phyloP scores from a whole-genome alignment of 2,797 vertebrate species.

The Parotocinclus haroldoi region DNA sequence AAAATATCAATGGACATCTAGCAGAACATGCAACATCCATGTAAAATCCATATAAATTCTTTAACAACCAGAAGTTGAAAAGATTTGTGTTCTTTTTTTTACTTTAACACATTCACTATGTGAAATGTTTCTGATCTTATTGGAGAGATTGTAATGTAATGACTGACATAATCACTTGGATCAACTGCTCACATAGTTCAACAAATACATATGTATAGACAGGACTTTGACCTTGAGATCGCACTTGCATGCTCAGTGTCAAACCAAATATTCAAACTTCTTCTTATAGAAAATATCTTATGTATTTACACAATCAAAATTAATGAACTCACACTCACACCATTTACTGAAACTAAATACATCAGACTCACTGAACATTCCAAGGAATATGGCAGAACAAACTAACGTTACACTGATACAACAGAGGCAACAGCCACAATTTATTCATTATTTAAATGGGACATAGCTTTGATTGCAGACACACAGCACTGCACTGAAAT shows the following conservation, averaged over 20 bases:
- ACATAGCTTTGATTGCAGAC: constrained; percentile 20
- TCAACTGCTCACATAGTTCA: constrained; percentile 78
- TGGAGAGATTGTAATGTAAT: constrained; percentile 71
- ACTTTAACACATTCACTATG: constrained; percentile 61
- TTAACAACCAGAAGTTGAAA: constrained; percentile 71
- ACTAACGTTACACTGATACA: constrained; percentile 24
- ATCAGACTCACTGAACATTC: constrained; percentile 59
- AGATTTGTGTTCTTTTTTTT: constrained; percentile 58
- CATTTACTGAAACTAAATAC: constrained; percentile 64
- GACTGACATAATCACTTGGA: constrained; percentile 69
- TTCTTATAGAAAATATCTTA: constrained; percentile 84
- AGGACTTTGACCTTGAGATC: constrained; percentile 56
- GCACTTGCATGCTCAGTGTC: constrained; percentile 91
- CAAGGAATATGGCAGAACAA: constrained; percentile 16
- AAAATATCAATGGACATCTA: constrained; percentile 85
- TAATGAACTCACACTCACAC: constrained; percentile 78
- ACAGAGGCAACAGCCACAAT: constrained; percentile 26
- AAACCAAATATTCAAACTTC: constrained; percentile 79
- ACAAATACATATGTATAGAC: constrained; percentile 81
- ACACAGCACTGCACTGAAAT: constrained; percentile 24
- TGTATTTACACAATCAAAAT: constrained; percentile 89
- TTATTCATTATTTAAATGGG: constrained; percentile 38
- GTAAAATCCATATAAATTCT: constrained; percentile 81
- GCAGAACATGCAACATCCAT: constrained; percentile 94
- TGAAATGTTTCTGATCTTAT: constrained; percentile 64